phyloP scores from a whole-genome alignment of 53 echinoderm and acorn worm species.

The Astropecten irregularis region DNA sequence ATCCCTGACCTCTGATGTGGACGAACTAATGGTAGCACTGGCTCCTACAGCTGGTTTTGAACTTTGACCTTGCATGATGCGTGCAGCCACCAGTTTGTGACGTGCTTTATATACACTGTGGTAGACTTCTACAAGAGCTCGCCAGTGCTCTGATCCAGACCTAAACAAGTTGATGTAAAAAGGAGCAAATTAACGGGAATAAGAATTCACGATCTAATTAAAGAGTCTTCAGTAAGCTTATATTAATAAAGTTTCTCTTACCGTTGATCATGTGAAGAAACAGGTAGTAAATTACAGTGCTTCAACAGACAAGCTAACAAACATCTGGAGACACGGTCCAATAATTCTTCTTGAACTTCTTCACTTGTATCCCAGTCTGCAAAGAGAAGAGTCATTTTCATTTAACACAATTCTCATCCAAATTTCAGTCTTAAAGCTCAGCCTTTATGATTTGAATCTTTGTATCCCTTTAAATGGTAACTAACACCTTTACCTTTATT shows the following conservation, averaged over 20 bases:
- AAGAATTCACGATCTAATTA: no score
- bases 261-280: conserved; percentile 63
- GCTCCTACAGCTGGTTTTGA: background rate
- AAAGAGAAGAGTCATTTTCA: background rate
- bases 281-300: conserved; percentile 70
- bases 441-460: no score
- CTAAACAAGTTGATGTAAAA: background rate
- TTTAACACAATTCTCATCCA: no score
- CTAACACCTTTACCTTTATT: conserved; percentile 77
- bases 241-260: conserved; percentile 35
- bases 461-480: no score
- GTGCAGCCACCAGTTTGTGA: conserved; percentile 69
- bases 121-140: conserved; percentile 72
- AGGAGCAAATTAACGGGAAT: no score
- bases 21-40: background rate
- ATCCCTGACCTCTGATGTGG: conserved; percentile 20
- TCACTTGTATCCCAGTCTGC: conserved; percentile 95
- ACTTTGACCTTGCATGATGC: conserved; percentile 67
- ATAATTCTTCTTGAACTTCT: conserved; percentile 80
- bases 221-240: no score
- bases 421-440: no score
- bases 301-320: conserved; percentile 94
- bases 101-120: conserved; percentile 81
- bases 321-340: conserved; percentile 89
- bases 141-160: conserved; percentile 8